A percentile compares a stretch with the other conserved stretches of the same genome.
phyloP scores from a whole-genome alignment of 2,797 vertebrate genomes.

The Huso huso region DNA sequence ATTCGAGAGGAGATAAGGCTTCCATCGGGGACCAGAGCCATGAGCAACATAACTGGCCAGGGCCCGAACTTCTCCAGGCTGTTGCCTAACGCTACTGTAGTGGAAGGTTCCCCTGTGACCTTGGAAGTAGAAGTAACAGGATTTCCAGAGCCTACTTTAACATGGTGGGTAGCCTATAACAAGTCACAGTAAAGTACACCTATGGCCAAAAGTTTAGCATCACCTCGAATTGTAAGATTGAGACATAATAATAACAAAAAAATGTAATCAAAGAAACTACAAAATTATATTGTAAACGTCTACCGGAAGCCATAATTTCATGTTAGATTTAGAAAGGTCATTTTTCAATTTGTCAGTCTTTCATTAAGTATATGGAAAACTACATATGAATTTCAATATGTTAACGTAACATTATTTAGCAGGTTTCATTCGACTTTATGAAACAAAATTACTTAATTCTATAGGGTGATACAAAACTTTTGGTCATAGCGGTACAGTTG shows the following conservation, averaged over 20 bases:
- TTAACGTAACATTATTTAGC: too few relatives aligned
- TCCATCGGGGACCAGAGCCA: constrained; percentile 58
- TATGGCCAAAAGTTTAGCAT: too few relatives aligned
- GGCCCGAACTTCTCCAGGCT: constrained; percentile 75
- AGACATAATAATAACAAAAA: background rate
- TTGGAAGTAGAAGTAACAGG: constrained; percentile 89
- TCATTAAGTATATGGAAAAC: background rate
- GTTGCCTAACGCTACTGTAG: constrained; percentile 73
- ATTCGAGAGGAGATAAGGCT: constrained; percentile 73
- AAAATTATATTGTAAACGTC: background rate
- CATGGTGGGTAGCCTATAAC: constrained; percentile 94
- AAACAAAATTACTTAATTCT: too few relatives aligned
- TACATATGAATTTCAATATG: too few relatives aligned
- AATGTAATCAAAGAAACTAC: background rate
- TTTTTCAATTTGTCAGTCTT: constrained; percentile 20
- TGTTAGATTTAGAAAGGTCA: constrained; percentile 3
- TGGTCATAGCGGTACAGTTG: too few relatives aligned
- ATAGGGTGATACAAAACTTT: too few relatives aligned
- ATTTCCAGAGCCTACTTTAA: constrained; percentile 81
- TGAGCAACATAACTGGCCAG: constrained; percentile 61
- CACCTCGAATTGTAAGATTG: background rate
- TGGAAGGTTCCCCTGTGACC: constrained; percentile 84
- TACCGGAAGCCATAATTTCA: background rate
- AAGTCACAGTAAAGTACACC: constrained; percentile 45
- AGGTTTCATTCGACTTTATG: too few relatives aligned